phyloP scores from a whole-genome alignment of 2,888 invertebrate species.

The Graphium colonna region DNA sequence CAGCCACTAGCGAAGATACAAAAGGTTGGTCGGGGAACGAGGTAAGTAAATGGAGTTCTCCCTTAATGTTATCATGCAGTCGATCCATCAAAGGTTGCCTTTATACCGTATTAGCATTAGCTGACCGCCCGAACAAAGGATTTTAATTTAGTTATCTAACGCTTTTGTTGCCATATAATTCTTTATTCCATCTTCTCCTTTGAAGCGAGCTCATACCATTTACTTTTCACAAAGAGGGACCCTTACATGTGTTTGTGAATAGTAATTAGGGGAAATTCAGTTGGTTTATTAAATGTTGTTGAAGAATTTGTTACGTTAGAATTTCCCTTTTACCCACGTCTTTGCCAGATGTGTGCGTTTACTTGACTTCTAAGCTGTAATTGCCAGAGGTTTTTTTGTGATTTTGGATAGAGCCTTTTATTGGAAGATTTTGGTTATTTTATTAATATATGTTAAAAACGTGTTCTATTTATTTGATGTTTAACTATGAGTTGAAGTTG shows the following conservation, averaged over 20 bases:
- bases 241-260: slow-evolving; percentile 49
- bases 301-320: slow-evolving; percentile 4
- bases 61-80: slow-evolving; percentile 43
- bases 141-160: slow-evolving; percentile 66
- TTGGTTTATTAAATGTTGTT: slow-evolving; percentile 9
- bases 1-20: slow-evolving; percentile 13
- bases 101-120: slow-evolving; percentile 44
- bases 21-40: slow-evolving; percentile 20
- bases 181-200: slow-evolving; percentile 58
- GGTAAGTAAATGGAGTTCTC: slow-evolving; percentile 25
- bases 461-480: too few relatives aligned
- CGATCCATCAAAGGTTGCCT: slow-evolving; percentile 62
- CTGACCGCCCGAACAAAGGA: slow-evolving; percentile 57
- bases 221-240: slow-evolving; percentile 54
- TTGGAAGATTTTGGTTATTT: neutral
- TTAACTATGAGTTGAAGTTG: too few relatives aligned
- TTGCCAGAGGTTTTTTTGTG: too few relatives aligned
- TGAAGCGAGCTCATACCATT: slow-evolving; percentile 53
- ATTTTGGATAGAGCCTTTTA: too few relatives aligned
- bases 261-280: slow-evolving; percentile 31
- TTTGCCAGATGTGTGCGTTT: neutral
- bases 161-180: slow-evolving; percentile 60
- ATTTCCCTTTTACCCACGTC: neutral
- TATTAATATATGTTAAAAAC: neutral
- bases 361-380: too few relatives aligned